Evolutionary conservation across 2,113 vertebrate genomes (phyloP).

Genomic region (Atlantisia rogersi): DNA sequence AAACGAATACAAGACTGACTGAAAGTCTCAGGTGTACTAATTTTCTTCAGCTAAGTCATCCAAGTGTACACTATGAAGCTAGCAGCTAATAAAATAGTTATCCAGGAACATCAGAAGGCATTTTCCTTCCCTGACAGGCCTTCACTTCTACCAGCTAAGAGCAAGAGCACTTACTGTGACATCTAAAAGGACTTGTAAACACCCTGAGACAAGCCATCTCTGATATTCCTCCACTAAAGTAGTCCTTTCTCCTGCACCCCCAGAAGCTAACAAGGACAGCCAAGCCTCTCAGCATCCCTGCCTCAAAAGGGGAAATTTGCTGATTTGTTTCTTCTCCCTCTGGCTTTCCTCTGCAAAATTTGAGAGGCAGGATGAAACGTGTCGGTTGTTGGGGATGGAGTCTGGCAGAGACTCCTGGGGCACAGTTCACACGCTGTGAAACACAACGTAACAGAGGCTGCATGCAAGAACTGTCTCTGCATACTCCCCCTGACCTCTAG

Average conservation of each 20-base stretch:
- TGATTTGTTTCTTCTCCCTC: neutral
- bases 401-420: neutral
- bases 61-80: neutral
- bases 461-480: neutral
- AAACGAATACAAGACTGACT: conserved; percentile 64
- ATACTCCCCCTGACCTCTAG: neutral
- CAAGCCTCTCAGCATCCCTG: neutral
- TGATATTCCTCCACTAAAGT: neutral
- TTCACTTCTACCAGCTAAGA: conserved; percentile 60
- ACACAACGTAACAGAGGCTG: rapidly evolving
- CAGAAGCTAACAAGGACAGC: conserved; percentile 28
- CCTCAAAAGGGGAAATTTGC: neutral
- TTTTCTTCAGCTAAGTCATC: conserved; percentile 54
- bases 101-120: conserved; percentile 47
- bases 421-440: neutral
- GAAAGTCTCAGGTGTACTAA: conserved; percentile 65
- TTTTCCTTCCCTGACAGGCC: conserved; percentile 61
- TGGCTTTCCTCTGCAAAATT: neutral
- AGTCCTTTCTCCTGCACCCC: neutral
- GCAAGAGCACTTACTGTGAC: conserved; percentile 56
- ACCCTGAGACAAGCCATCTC: neutral
- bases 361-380: neutral
- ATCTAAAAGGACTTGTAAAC: conserved; percentile 64
- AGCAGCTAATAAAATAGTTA: conserved; percentile 49
- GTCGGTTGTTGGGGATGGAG: neutral